Conservation (phyloP, 2,113 vertebrate genomes). For the Perca flavescens region DNA sequence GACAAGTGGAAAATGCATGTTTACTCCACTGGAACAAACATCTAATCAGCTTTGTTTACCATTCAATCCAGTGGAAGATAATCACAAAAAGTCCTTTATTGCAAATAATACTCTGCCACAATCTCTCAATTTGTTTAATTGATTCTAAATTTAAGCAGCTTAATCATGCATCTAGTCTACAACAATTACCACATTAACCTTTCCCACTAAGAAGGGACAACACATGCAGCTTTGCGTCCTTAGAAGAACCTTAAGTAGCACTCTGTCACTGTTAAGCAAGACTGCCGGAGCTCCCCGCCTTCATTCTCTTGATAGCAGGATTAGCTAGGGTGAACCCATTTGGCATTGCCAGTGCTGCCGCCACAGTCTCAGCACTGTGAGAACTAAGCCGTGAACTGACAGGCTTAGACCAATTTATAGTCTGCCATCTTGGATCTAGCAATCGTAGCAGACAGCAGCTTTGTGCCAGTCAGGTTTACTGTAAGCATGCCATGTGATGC, state of each 20-base stretch:
- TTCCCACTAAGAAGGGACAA: conserved; percentile 42
- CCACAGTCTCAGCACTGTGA: conserved; percentile 60
- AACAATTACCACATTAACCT: conserved; percentile 65
- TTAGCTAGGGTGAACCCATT: conserved; percentile 73
- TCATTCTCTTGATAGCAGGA: conserved; percentile 72
- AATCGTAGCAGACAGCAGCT: conserved; percentile 63
- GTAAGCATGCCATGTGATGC: conserved; percentile 68
- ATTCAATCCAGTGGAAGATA: conserved; percentile 45
- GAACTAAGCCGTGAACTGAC: conserved; percentile 73
- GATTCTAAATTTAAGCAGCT: conserved; percentile 71
- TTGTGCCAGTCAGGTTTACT: conserved; percentile 70
- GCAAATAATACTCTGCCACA: conserved; percentile 38
- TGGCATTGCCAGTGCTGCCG: conserved; percentile 61
- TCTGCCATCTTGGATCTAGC: conserved; percentile 74
- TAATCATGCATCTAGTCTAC: conserved; percentile 61
- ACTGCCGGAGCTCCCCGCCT: conserved; percentile 53
- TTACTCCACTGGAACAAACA: conserved; percentile 45
- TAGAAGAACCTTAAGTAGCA: conserved; percentile 45
- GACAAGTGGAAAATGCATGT: conserved; percentile 33
- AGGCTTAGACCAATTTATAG: conserved; percentile 75
- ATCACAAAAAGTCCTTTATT: conserved; percentile 46
- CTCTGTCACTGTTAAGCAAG: conserved; percentile 59
- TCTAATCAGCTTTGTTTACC: conserved; percentile 45
- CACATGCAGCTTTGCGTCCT: conserved; percentile 52
- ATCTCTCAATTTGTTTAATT: conserved; percentile 74